phyloP scores from a whole-genome alignment of 2,888 invertebrate species.

The Euproctis similis region DNA sequence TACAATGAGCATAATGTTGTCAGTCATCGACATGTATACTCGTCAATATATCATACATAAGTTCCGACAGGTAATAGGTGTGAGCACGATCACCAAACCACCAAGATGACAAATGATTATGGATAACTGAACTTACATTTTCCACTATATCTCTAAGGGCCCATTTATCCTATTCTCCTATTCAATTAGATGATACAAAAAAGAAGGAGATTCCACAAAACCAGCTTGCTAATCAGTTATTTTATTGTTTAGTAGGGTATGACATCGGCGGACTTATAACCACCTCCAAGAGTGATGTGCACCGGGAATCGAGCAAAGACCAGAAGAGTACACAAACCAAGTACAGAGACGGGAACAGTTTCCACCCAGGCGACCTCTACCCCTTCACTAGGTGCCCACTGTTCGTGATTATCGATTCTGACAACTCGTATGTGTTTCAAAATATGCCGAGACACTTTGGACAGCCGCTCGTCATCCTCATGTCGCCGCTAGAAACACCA shows the following conservation, averaged over 20 bases:
- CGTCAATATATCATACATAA: too few relatives aligned
- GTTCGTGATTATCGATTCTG: constrained; percentile 95
- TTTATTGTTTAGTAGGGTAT: constrained; percentile 82
- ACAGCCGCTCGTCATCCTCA: constrained; percentile 92
- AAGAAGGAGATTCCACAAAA: too few relatives aligned
- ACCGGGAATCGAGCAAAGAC: constrained; percentile 49
- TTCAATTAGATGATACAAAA: too few relatives aligned
- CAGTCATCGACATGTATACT: too few relatives aligned
- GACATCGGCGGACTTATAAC: constrained; percentile 94
- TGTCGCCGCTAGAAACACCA: constrained; percentile 95
- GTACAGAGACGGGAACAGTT: constrained; percentile 82
- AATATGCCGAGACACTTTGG: constrained; percentile 93
- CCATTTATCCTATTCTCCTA: too few relatives aligned
- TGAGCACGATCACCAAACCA: too few relatives aligned
- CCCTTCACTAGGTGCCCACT: constrained; percentile 94
- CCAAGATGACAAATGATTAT: too few relatives aligned
- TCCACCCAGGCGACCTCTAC: constrained; percentile 95
- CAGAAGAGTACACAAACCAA: constrained; percentile 20
- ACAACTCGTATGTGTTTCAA: constrained; percentile 94
- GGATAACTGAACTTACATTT: too few relatives aligned
- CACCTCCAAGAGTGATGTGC: constrained; percentile 87
- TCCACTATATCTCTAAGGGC: too few relatives aligned
- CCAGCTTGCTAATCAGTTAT: not conserved
- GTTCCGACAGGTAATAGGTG: too few relatives aligned
- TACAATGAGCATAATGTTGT: too few relatives aligned